Evolutionary conservation across 1,140 invertebrate genomes (phyloP), one percentile per base, ranked within the genome.

Genomic region (Cydia pomonella): DNA sequence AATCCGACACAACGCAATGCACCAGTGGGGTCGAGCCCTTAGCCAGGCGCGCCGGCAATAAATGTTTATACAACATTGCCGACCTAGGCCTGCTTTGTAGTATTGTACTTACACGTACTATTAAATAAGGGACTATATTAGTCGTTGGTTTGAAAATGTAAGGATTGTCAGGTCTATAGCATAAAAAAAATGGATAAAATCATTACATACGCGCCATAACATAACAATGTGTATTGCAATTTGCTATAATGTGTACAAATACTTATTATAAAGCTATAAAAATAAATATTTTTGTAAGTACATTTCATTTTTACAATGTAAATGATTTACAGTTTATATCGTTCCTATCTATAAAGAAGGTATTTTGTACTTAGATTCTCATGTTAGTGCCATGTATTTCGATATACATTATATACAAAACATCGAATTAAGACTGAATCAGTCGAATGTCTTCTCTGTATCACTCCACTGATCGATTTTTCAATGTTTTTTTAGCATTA

Each of bases 341-440:
- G 87, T 92, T 92, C 88, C 88, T 92, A 59, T 21, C 53, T 23
- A 59, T 18, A n/a, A 90, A 84, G 73, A 41, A 76, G 72, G 79
- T 78, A 64, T 85, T 38, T 85, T 84, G 84, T 92, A 91, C 83
- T 90, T 89, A 90, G 83, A 81, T 82, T 73, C 78, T 80, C 77
- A 76, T 63, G 73, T 76, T 87, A 87, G 89, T 91, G 90, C 89
- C 88, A 91, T 92, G 84, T 84, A 76, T 87, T 85, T 85, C 82
- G 75, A 84, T 77, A 38, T 76, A 23, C 63, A 69, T 77, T 73
- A 74, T 80, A 73, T 79, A 83, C 71, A 76, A 44, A 27, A 87
- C 88, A 91, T 92, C 88, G 90, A 90, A 87, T 83, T 75, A 89
- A 90, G 90, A 91, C 90, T 92, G 88, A 90, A 74, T 76, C 86